phyloP scores from a whole-genome alignment of 2,888 invertebrate genomes.

The Phortica magna region DNA sequence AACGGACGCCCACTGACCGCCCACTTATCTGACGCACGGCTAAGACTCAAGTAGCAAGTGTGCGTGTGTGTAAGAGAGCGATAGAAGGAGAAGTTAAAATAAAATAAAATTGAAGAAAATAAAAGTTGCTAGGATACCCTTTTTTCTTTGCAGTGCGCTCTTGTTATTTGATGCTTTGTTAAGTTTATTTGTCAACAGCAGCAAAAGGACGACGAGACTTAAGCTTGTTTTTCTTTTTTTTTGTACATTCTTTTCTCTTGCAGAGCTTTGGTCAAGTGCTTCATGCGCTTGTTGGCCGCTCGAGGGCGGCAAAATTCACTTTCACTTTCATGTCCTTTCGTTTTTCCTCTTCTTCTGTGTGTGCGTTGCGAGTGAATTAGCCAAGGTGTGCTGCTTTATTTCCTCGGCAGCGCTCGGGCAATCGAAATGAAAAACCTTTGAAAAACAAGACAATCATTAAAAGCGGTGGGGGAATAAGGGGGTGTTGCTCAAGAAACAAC shows the following conservation, averaged over 20 bases:
- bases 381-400: slow-evolving; percentile 40
- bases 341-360: slow-evolving; percentile 45
- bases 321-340: slow-evolving; percentile 52
- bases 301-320: slow-evolving; percentile 51
- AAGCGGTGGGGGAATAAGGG: background rate
- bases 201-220: slow-evolving; percentile 15
- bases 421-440: slow-evolving; percentile 37
- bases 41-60: no score
- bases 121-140: slow-evolving; percentile 37
- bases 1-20: background rate
- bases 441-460: slow-evolving; percentile 55
- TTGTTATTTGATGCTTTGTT: slow-evolving; percentile 70
- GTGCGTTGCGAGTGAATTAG: slow-evolving; percentile 28
- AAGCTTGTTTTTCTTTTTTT: slow-evolving; percentile 15
- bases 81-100: no score
- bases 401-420: slow-evolving; percentile 49
- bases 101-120: background rate
- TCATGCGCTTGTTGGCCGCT: no score
- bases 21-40: slow-evolving; percentile 2
- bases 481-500: background rate
- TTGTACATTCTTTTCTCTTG: background rate
- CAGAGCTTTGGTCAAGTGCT: no score
- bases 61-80: no score
- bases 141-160: slow-evolving; percentile 33
- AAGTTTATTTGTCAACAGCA: slow-evolving; percentile 58